A percentile compares a stretch with the other conserved stretches of the same genome.
These are phyloP conservation scores for Macrobrachium rosenbergii DNA, from an alignment of 1,140 invertebrate species.

Conservation along the genomic window DNA sequence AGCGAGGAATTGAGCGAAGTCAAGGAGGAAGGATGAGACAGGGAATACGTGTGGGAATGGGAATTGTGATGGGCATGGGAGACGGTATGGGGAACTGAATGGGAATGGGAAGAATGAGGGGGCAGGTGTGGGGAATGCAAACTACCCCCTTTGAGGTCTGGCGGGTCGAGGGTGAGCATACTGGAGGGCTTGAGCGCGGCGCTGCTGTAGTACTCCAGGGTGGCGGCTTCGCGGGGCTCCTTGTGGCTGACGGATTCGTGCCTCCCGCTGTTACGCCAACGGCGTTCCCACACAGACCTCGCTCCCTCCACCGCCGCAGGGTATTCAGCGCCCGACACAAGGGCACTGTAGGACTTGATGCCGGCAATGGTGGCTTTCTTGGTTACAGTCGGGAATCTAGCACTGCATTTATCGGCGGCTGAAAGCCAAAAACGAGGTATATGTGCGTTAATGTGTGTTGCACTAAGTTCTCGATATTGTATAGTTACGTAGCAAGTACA, in stretches of 20 bases:
- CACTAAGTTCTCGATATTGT: background rate
- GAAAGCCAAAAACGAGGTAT: no score
- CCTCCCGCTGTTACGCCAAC: constrained; percentile 47
- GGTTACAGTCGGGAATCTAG: constrained; percentile 67
- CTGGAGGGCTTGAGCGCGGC: constrained; percentile 59
- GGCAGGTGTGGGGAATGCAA: constrained; percentile 63
- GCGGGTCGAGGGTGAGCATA: constrained; percentile 66
- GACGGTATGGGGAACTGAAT: constrained; percentile 58
- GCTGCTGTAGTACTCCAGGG: constrained; percentile 63
- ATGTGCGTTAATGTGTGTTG: constrained; percentile 12
- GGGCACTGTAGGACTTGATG: constrained; percentile 59
- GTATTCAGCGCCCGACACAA: constrained; percentile 56
- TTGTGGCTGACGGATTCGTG: constrained; percentile 66
- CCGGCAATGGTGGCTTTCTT: constrained; percentile 70
- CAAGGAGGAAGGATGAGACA: constrained; percentile 65
- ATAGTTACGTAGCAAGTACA: constrained; percentile 36
- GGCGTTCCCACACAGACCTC: constrained; percentile 71
- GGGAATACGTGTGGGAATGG: constrained; percentile 64
- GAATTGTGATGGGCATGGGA: constrained; percentile 66
- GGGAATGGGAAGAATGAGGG: constrained; percentile 65
- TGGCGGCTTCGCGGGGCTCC: constrained; percentile 67
- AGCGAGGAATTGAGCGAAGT: constrained; percentile 65
- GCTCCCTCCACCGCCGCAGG: constrained; percentile 55
- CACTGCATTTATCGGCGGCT: constrained; percentile 24
- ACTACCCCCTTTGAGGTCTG: constrained; percentile 62